Percentiles rank a stretch among this genome's conserved stretches.
These are phyloP conservation scores for Siniperca chuatsi DNA, from an alignment of 2,113 vertebrate genomes.

Conservation along the genomic window DNA sequence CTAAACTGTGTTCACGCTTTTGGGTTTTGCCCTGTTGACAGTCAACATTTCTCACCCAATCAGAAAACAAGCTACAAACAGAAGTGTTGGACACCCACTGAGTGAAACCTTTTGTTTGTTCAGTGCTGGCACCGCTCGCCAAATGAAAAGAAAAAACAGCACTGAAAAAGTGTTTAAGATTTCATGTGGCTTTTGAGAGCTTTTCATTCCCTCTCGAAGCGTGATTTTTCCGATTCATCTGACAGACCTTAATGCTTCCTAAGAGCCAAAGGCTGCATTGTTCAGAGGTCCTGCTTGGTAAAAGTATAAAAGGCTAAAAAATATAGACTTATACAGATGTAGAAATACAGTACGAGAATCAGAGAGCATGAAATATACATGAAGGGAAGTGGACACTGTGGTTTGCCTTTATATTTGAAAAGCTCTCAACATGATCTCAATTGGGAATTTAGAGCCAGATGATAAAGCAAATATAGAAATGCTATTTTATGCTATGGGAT, in stretches of 20 bases:
- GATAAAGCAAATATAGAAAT: constrained; percentile 70
- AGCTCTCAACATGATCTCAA: constrained; percentile 77
- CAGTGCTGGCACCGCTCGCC: neutral
- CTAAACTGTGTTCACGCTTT: constrained; percentile 11
- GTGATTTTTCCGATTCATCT: constrained; percentile 68
- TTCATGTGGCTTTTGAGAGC: constrained; percentile 78
- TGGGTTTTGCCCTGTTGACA: neutral
- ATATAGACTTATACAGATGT: constrained; percentile 74
- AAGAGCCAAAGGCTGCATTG: constrained; percentile 74
- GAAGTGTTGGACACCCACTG: constrained; percentile 2
- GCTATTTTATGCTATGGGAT: constrained; percentile 41
- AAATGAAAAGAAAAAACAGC: constrained; percentile 32
- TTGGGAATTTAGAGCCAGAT: constrained; percentile 66
- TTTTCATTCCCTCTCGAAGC: constrained; percentile 59
- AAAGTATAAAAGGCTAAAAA: constrained; percentile 40
- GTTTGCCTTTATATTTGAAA: constrained; percentile 66
- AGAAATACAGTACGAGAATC: constrained; percentile 78
- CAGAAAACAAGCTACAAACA: constrained; percentile 37
- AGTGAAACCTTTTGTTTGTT: constrained; percentile 39
- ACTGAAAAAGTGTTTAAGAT: constrained; percentile 76
- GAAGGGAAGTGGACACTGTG: constrained; percentile 68
- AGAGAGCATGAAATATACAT: constrained; percentile 78
- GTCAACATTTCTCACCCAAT: constrained; percentile 2
- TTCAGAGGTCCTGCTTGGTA: constrained; percentile 55
- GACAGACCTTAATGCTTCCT: constrained; percentile 73